Percentiles rank a stretch among this genome's conserved stretches.
phyloP scores from a whole-genome alignment of 2,888 invertebrate genomes.

The Caenorhabditis sinica region DNA sequence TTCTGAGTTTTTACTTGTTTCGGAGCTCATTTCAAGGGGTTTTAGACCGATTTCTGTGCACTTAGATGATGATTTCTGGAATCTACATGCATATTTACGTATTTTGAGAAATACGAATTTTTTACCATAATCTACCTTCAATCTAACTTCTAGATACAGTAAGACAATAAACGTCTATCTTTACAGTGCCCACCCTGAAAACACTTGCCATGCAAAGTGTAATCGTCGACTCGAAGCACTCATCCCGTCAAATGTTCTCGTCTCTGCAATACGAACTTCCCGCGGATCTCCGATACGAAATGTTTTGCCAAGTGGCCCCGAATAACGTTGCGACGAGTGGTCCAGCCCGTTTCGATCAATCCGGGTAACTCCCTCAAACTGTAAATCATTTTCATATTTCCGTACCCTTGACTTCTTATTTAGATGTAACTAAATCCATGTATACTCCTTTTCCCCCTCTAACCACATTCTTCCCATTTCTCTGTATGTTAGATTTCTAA shows the following conservation, averaged over 20 bases:
- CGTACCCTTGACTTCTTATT: not conserved
- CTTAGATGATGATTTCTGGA: too few species aligned
- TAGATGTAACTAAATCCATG: not conserved
- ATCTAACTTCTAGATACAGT: not conserved
- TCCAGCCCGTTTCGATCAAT: constrained; percentile 34
- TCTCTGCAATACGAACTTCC: constrained; percentile 34
- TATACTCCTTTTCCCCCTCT: not conserved
- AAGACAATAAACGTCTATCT: not conserved
- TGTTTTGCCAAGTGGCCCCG: constrained; percentile 54
- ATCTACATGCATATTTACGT: too few species aligned
- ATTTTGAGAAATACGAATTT: too few species aligned
- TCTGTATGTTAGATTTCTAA: not conserved
- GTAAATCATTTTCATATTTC: not conserved
- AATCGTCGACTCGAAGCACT: constrained; percentile 6
- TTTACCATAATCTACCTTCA: not conserved
- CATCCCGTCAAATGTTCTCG: constrained; percentile 36
- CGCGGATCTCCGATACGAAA: constrained; percentile 50
- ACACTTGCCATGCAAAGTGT: constrained; percentile 39
- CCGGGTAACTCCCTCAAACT: constrained; percentile 38
- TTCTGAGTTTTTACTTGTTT: too few species aligned
- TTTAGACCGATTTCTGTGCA: too few species aligned
- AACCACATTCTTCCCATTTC: constrained; percentile 15
- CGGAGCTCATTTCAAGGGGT: too few species aligned
- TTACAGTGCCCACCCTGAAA: constrained; percentile 59
- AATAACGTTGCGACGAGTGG: constrained; percentile 27